A percentile compares a stretch with the other conserved stretches of the same genome.
phyloP scores from a whole-genome alignment of 2,113 vertebrate genomes.

The Tenrec ecaudatus region DNA sequence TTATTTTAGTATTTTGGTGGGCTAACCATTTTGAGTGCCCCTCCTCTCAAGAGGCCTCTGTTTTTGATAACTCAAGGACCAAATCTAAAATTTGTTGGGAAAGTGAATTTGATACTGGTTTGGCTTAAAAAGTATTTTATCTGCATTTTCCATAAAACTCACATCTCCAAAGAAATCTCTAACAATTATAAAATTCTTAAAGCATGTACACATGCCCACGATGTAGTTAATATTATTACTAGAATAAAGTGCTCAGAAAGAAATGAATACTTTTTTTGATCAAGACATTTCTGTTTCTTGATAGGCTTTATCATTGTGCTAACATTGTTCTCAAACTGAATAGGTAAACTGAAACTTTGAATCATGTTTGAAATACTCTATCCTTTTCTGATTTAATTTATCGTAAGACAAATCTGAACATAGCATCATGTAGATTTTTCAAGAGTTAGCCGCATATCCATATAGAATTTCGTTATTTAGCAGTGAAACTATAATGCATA shows the following conservation, averaged over 20 bases:
- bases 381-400: constrained; percentile 77
- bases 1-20: constrained; percentile 81
- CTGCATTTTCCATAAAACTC: constrained; percentile 85
- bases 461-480: constrained; percentile 60
- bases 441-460: constrained; percentile 58
- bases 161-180: constrained; percentile 82
- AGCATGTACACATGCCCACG: constrained; percentile 79
- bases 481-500: constrained; percentile 47
- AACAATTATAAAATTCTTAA: constrained; percentile 80
- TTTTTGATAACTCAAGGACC: constrained; percentile 86
- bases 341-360: constrained; percentile 66
- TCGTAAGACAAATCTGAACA: constrained; percentile 67
- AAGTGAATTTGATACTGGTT: constrained; percentile 84
- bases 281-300: constrained; percentile 79
- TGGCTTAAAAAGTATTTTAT: constrained; percentile 87
- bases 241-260: constrained; percentile 74
- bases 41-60: constrained; percentile 84
- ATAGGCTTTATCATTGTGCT: constrained; percentile 69
- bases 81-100: constrained; percentile 84
- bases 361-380: constrained; percentile 65
- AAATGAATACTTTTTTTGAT: constrained; percentile 76
- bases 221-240: constrained; percentile 69
- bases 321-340: constrained; percentile 70
- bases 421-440: constrained; percentile 59
- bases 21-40: constrained; percentile 80